Base-by-base conservation (phyloP, 1,140 invertebrate genomes). In the Mya arenaria region DNA sequence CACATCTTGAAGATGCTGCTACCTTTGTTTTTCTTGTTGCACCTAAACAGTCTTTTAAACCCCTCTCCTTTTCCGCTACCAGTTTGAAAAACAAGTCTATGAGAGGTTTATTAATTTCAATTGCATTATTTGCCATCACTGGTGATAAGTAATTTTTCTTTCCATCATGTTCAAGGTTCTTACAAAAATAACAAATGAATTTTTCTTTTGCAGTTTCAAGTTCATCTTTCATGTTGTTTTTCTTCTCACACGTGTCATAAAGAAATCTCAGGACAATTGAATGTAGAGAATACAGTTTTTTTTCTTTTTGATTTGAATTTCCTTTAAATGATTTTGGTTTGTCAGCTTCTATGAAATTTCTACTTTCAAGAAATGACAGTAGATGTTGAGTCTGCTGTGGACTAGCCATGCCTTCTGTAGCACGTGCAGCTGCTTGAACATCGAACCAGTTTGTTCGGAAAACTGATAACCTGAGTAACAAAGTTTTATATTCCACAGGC, bases 391-490 rank as follows among this genome's bases (percentile, higher is more conserved):
- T n/a, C n/a, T n/a, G n/a, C n/a, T n/a, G n/a, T 4, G 34, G 32
- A 17, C 23, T 58, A 10, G 1, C 5, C 1, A 55, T 58, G 28
- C 19, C n/a, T 13, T 4, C 10, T 3, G 37, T 25, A 41, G 48
- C 65, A 25, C 37, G 28, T 25, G 48, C 65, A n/a, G 41, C 41
- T 8, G 69, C 69, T 25, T 58, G 23, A 5, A 72, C 58, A 25
- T 72, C 39, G 41, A 72, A 72, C 10, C 28, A 2, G 17, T 48
- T 55, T 5, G 69, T 72, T 56, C 58, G 48, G n/a, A 72, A 72
- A 55, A 72, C 69, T 37, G 69, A 56, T 6, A 72, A 58, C 13
- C 69, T 30, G 4, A 58, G 48, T 5, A 72, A 55, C n/a, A 72
- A 55, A 23, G 6, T 2, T 58, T 58, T 72, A 8, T 36, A 36